Conservation (phyloP, 1,140 invertebrate species). For the Rhyzopertha dominica region DNA sequence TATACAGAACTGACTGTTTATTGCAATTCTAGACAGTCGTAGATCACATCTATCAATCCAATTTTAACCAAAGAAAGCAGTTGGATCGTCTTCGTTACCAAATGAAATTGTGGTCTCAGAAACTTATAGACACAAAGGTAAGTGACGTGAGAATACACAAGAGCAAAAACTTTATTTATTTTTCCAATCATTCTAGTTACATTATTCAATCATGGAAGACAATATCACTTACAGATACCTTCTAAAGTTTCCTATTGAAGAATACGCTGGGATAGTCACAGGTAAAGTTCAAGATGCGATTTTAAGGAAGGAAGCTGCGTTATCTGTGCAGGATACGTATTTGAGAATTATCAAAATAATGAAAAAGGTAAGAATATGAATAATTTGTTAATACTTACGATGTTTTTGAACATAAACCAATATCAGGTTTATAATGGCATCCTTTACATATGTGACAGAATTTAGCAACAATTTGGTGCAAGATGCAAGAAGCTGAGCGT, state of each 20-base stretch:
- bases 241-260: slow-evolving; percentile 42
- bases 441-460: too few relatives aligned
- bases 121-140: slow-evolving; percentile 54
- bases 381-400: too few relatives aligned
- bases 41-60: slow-evolving; percentile 53
- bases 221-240: slow-evolving; percentile 43
- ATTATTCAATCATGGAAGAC: too few relatives aligned
- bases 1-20: too few relatives aligned
- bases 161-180: too few relatives aligned
- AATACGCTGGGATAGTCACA: slow-evolving; percentile 47
- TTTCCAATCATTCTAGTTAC: too few relatives aligned
- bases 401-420: too few relatives aligned
- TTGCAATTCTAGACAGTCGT: slow-evolving; percentile 55
- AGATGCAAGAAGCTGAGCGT: too few relatives aligned
- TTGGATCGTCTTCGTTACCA: slow-evolving; percentile 53
- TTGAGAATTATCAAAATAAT: slow-evolving; percentile 51
- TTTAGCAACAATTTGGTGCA: too few relatives aligned
- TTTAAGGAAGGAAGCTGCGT: slow-evolving; percentile 52
- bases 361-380: too few relatives aligned
- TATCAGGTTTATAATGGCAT: too few relatives aligned
- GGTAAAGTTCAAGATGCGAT: slow-evolving; percentile 49
- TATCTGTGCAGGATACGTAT: slow-evolving; percentile 52
- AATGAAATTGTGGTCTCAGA: slow-evolving; percentile 53
- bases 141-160: too few relatives aligned
- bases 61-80: slow-evolving; percentile 53